Conservation (phyloP, 2,797 vertebrate genomes). For the Spizella passerina region DNA sequence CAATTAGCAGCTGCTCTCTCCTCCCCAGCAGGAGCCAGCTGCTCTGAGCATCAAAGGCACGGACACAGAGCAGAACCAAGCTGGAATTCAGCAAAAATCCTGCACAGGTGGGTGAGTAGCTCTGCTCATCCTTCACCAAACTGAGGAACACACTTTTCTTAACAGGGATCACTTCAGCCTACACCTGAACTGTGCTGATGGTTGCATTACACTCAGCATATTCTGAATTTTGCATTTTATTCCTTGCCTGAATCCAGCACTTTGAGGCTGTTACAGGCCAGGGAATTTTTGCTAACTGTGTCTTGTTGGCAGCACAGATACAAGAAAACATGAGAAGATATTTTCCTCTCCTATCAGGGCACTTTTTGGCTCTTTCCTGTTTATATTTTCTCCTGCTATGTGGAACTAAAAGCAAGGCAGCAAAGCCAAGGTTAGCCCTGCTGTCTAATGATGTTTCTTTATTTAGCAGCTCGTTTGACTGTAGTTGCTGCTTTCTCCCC, state of each 20-base stretch:
- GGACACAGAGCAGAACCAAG: not conserved
- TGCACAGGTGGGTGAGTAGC: not conserved
- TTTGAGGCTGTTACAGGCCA: rapidly evolving
- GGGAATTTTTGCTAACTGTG: rapidly evolving
- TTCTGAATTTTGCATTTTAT: rapidly evolving
- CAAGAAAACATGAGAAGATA: not conserved
- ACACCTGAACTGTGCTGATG: not conserved
- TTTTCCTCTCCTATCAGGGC: not conserved
- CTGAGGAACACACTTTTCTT: not conserved
- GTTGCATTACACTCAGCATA: no score
- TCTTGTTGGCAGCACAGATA: not conserved
- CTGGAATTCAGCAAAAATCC: not conserved
- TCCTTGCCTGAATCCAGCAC: not conserved
- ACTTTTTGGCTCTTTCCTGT: constrained; percentile 50
- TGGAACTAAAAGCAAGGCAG: constrained; percentile 41
- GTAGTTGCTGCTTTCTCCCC: constrained; percentile 36
- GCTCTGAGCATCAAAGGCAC: not conserved
- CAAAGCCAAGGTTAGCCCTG: constrained; percentile 39
- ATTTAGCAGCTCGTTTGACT: constrained; percentile 53
- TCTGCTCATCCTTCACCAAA: not conserved
- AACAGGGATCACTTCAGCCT: not conserved
- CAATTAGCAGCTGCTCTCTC: not conserved
- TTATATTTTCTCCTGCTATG: constrained; percentile 14
- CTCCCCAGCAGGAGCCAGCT: not conserved
- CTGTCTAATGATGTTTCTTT: constrained; percentile 56